Conservation (phyloP, 35 echinoderm and acorn worm species). For the Heliocidaris erythrogramma region DNA sequence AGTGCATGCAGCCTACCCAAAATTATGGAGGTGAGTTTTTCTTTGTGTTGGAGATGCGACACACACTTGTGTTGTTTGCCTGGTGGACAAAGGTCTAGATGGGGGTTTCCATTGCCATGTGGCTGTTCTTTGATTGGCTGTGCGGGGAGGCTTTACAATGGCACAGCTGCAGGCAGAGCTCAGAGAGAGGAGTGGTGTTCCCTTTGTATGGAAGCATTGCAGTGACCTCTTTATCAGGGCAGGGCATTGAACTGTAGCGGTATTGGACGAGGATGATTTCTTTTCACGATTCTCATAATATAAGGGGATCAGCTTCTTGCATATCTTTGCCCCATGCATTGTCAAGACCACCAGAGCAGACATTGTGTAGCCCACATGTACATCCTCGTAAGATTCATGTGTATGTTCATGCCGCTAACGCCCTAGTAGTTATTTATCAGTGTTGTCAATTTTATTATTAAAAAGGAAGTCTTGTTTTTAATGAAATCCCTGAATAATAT, state of each 20-base stretch:
- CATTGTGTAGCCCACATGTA: background rate
- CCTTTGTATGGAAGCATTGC: slow-evolving; percentile 8
- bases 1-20: background rate
- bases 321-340: background rate
- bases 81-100: slow-evolving; percentile 36
- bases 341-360: background rate
- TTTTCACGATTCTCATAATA: background rate
- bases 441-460: too few relatives aligned
- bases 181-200: background rate
- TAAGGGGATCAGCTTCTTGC: background rate
- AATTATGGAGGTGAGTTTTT: background rate
- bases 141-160: background rate
- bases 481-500: too few relatives aligned
- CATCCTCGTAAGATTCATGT: too few relatives aligned
- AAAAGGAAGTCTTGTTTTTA: too few relatives aligned
- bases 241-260: slow-evolving; percentile 15
- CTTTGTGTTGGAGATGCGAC: slow-evolving; percentile 46
- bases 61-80: background rate
- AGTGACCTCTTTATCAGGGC: background rate
- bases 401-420: too few relatives aligned
- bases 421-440: too few relatives aligned
- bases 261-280: background rate
- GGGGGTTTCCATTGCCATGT: background rate
- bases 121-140: slow-evolving; percentile 22
- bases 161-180: background rate